These are phyloP conservation scores for Acestrorhynchus altus DNA, from an alignment of 2,797 vertebrate genomes.

Conservation along the genomic window DNA sequence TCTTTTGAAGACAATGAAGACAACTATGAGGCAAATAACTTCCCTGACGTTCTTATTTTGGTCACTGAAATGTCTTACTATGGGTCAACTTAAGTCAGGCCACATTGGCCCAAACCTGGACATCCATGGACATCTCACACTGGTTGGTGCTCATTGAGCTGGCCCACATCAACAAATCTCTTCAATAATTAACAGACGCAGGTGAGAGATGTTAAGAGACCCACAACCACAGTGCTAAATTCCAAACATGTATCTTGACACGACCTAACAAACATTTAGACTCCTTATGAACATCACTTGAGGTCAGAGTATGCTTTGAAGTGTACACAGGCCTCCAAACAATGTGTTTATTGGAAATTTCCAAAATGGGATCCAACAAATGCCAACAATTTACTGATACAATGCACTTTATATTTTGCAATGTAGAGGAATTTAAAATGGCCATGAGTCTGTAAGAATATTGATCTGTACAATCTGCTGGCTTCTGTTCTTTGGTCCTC, in stretches of 20 bases:
- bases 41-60: too few species aligned
- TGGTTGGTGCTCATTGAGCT: too few species aligned
- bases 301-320: neutral
- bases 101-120: too few species aligned
- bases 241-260: slow-evolving; percentile 27
- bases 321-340: neutral
- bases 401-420: neutral
- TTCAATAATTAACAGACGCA: neutral
- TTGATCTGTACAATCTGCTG: neutral
- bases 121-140: too few species aligned
- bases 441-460: neutral
- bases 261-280: slow-evolving; percentile 27
- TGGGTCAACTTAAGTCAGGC: too few species aligned
- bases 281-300: too few species aligned
- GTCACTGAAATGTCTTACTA: too few species aligned
- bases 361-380: slow-evolving; percentile 6
- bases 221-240: neutral
- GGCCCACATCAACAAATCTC: neutral
- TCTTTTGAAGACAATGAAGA: too few species aligned
- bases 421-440: too few species aligned
- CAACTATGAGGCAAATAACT: too few species aligned
- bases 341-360: slow-evolving; percentile 33
- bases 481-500: neutral
- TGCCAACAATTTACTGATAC: neutral
- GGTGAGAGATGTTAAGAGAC: neutral